Evolutionary conservation across 2,888 invertebrate genomes (phyloP).

Genomic region (Sipha maydis): DNA sequence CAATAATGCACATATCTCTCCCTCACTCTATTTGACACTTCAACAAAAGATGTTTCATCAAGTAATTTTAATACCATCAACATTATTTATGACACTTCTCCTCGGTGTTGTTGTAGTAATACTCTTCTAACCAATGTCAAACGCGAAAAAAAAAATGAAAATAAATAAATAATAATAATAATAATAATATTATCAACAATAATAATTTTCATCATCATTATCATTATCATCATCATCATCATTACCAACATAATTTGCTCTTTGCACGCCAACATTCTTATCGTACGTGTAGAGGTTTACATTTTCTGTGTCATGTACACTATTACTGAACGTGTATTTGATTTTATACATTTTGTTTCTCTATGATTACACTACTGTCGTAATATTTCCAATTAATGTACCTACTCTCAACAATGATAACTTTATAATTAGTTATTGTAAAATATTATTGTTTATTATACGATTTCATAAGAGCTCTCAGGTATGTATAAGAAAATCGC

Average conservation of each 20-base stretch:
- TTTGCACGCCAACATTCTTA: background rate
- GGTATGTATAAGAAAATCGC: too few species aligned
- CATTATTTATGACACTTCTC: conserved; percentile 48
- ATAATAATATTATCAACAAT: background rate
- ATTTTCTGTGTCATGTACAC: background rate
- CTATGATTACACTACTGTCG: background rate
- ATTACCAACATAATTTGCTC: background rate
- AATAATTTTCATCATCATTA: too few species aligned
- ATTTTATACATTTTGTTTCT: background rate
- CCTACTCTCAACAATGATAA: background rate
- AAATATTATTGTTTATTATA: too few species aligned
- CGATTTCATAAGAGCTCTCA: too few species aligned
- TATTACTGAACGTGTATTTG: too few species aligned
- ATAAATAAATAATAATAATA: conserved; percentile 4
- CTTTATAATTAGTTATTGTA: background rate
- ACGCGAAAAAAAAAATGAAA: background rate
- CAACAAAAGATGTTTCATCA: conserved; percentile 45
- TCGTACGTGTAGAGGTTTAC: background rate
- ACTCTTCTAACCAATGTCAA: conserved; percentile 37
- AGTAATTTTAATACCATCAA: conserved; percentile 54
- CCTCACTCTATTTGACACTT: conserved; percentile 31
- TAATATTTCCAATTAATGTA: background rate
- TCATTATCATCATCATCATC: background rate
- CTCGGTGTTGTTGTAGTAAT: background rate
- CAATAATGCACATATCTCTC: background rate